Evolutionary conservation across 2,113 vertebrate genomes (phyloP), one percentile per base, ranked within the genome.

Genomic region (Blennius ocellaris): DNA sequence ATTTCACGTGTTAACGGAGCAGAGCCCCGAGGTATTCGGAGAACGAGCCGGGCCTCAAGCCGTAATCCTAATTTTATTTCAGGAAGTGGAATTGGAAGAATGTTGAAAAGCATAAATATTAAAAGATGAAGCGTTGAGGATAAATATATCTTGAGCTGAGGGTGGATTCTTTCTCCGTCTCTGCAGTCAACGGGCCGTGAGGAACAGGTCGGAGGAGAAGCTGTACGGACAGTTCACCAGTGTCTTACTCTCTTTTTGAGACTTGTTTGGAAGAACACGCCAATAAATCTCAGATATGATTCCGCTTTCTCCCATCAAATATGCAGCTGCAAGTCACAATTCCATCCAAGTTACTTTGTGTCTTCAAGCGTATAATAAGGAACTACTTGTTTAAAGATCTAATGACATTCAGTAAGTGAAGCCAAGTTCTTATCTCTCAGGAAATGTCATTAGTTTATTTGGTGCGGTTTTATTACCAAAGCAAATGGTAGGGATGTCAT

Each of bases 101-200:
- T 87, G 80, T 84, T 69, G 63, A 71, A 78, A 85, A 73, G 69
- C 58, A 78, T 87, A 81, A 84, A 88, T 86, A 86, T 78, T 65
- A 78, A 74, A 82, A 83, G 51, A 83, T 72, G 38, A 69, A 78
- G 65, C 53, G 70, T 60, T 56, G 48, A 53, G 63, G 58, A 82
- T 81, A 78, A 81, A 78, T 80, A 78, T 56, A 76, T 74, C 78
- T 76, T 6, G 1, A 8, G 61, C 40, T 41, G 71, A 59, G 39
- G 58, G 50, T 6, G 38, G 36, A 77, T 71, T 73, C 53, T 62
- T 68, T 80, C 64, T 63, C 44, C 49, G 36, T 71, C 74, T 78
- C 56, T 48, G 1, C 36, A 53, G 45, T 72, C 75, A 76, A 56
- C 55, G 40, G 45, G 40, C 43, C 69, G 56, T 7, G n/a, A 75